Evolutionary conservation across 2,888 invertebrate genomes (phyloP).

Genomic region (Lumbricus terrestris): DNA sequence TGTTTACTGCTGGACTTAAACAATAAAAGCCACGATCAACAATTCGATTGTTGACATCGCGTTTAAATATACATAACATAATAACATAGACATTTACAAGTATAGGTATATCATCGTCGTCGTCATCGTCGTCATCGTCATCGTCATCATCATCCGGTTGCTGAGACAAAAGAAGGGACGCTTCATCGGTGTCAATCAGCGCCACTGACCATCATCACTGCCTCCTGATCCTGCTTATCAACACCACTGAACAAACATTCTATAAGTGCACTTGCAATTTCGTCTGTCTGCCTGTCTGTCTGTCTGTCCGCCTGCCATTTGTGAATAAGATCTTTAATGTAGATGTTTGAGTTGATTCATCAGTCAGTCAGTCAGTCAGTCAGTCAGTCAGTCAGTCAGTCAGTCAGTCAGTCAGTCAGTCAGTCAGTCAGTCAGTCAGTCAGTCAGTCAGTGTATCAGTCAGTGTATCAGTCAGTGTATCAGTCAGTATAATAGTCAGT

Average conservation of each 20-base stretch:
- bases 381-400: conserved; percentile 14
- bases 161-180: too few relatives aligned
- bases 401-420: not conserved
- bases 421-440: conserved; percentile 19
- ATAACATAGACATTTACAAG: too few relatives aligned
- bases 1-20: not conserved
- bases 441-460: conserved; percentile 11
- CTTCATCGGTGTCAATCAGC: too few relatives aligned
- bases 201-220: too few relatives aligned
- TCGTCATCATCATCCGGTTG: too few relatives aligned
- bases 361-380: not conserved
- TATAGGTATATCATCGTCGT: too few relatives aligned
- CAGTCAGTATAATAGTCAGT: not conserved
- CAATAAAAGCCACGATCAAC: not conserved
- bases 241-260: not conserved
- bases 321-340: too few relatives aligned
- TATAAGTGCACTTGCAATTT: too few relatives aligned
- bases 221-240: too few relatives aligned
- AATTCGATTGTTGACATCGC: not conserved
- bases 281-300: not conserved
- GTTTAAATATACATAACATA: not conserved
- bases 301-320: conserved; percentile 6
- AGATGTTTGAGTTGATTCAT: not conserved
- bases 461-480: too few relatives aligned
- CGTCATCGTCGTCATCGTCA: too few relatives aligned